Evolutionary conservation across 2,797 vertebrate genomes (phyloP).

Genomic region (Amblyopsis hoosieri): DNA sequence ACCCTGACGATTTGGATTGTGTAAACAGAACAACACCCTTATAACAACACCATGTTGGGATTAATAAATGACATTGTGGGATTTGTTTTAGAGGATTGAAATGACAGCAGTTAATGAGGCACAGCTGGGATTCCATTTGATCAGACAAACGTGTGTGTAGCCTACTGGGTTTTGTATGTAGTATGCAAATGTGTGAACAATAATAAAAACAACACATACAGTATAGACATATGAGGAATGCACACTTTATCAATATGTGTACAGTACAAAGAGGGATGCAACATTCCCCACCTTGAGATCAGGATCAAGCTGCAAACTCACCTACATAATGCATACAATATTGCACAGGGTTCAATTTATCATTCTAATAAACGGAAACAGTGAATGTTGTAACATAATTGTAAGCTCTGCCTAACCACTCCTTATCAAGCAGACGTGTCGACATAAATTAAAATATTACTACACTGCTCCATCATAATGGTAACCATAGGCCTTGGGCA

Average conservation of each 20-base stretch:
- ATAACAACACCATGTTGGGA: slow-evolving; percentile 62
- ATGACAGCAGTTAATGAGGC: slow-evolving; percentile 78
- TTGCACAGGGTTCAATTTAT: slow-evolving; percentile 60
- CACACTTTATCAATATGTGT: slow-evolving; percentile 28
- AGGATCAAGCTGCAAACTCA: slow-evolving; percentile 60
- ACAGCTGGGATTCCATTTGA: slow-evolving; percentile 74
- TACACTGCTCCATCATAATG: too few relatives aligned
- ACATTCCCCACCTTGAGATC: background rate
- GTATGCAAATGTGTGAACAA: slow-evolving; percentile 45
- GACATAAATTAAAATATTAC: too few relatives aligned
- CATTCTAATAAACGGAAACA: slow-evolving; percentile 56
- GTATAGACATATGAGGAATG: background rate
- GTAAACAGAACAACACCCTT: slow-evolving; percentile 50
- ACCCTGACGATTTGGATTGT: slow-evolving; percentile 38
- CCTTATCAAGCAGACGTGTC: slow-evolving; percentile 14
- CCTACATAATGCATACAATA: slow-evolving; percentile 39
- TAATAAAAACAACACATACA: background rate
- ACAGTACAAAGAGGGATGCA: slow-evolving; percentile 3
- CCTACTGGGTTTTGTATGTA: background rate
- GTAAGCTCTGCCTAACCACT: slow-evolving; percentile 42
- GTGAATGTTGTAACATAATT: slow-evolving; percentile 35
- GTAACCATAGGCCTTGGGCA: too few relatives aligned
- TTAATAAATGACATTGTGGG: slow-evolving; percentile 77
- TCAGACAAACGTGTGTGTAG: slow-evolving; percentile 54
- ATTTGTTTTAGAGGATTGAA: slow-evolving; percentile 81